Percentiles rank a stretch among this genome's conserved stretches.
Conservation (phyloP, 2,888 invertebrate species). For the Mystacides longicornis region DNA sequence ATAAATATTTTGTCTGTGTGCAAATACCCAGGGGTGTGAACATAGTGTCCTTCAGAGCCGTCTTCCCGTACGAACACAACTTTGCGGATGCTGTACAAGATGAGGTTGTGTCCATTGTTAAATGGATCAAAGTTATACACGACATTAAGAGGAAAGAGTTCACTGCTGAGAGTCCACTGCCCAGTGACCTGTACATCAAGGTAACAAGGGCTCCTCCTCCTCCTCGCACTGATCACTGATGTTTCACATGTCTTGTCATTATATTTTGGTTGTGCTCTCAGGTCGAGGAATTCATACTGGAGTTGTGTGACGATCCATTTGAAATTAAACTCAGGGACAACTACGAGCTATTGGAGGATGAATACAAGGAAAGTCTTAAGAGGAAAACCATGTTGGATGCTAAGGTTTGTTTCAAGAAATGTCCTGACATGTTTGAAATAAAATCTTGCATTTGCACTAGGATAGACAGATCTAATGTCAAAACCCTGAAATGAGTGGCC, state of each 20-base stretch:
- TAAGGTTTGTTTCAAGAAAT: too few relatives aligned
- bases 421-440: too few relatives aligned
- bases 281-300: slow-evolving; percentile 81
- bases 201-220: slow-evolving; percentile 47
- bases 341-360: slow-evolving; percentile 90
- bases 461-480: too few relatives aligned
- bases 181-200: slow-evolving; percentile 84
- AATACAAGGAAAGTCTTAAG: slow-evolving; percentile 89
- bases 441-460: too few relatives aligned
- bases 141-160: slow-evolving; percentile 60
- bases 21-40: slow-evolving; percentile 52
- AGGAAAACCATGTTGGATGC: slow-evolving; percentile 82
- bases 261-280: slow-evolving; percentile 30
- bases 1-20: neutral
- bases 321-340: slow-evolving; percentile 94
- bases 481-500: too few relatives aligned
- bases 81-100: slow-evolving; percentile 85
- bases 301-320: slow-evolving; percentile 96
- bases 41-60: slow-evolving; percentile 57
- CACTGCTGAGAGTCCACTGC: slow-evolving; percentile 63
- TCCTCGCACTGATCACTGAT: neutral
- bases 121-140: slow-evolving; percentile 90
- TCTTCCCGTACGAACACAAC: slow-evolving; percentile 81
- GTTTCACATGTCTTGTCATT: neutral
- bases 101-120: slow-evolving; percentile 82